Evolutionary conservation across 2,797 vertebrate species (phyloP).

Genomic region (Oophaga sylvatica): DNA sequence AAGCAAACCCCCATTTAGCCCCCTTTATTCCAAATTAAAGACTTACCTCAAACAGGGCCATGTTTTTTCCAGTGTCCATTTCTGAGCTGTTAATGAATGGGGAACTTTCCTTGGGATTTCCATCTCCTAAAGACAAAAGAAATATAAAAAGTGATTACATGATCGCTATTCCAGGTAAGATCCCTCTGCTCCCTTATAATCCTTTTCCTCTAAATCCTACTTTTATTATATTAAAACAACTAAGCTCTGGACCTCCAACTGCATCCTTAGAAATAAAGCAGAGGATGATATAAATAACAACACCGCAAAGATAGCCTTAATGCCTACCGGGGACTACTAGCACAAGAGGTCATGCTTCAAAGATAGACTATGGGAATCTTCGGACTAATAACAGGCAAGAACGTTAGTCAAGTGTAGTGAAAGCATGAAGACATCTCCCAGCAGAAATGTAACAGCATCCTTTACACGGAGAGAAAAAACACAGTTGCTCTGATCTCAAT

Average conservation of each 20-base stretch:
- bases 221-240: neutral
- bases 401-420: neutral
- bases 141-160: neutral
- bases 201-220: neutral
- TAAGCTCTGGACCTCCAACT: neutral
- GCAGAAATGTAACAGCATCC: constrained; percentile 6
- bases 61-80: constrained; percentile 94
- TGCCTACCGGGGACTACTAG: constrained; percentile 23
- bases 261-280: neutral
- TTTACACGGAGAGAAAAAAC: neutral
- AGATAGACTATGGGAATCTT: constrained; percentile 14
- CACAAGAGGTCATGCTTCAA: constrained; percentile 15
- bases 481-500: neutral
- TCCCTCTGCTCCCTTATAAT: neutral
- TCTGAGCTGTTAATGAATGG: constrained; percentile 98
- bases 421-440: neutral
- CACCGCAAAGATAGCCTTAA: neutral
- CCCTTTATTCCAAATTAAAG: neutral
- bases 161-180: neutral
- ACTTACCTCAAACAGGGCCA: constrained; percentile 96
- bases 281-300: neutral
- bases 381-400: constrained; percentile 9
- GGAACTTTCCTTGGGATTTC: constrained; percentile 96
- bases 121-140: constrained; percentile 82
- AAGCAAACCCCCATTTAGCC: no score